Evolutionary conservation across 1,140 invertebrate species (phyloP).

Genomic region (Zaprionus davidi): DNA sequence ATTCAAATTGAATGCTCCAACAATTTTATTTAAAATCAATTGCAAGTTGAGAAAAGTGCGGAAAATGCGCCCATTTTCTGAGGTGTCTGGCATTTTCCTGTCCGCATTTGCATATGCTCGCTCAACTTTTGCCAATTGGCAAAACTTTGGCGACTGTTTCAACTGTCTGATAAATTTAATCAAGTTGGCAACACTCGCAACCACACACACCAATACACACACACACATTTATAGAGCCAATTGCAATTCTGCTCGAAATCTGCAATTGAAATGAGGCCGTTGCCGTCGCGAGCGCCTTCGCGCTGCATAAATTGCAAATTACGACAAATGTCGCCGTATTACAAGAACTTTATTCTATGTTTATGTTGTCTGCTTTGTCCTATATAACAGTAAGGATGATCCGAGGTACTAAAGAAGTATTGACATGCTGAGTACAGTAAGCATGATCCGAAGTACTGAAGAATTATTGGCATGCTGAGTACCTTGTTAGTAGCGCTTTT

Average conservation of each 20-base stretch:
- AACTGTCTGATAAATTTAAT: slow-evolving; percentile 58
- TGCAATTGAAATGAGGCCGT: slow-evolving; percentile 51
- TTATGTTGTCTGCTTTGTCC: slow-evolving; percentile 10
- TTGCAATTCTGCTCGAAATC: slow-evolving; percentile 58
- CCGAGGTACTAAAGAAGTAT: neutral
- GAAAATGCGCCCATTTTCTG: neutral
- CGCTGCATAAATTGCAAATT: slow-evolving; percentile 48
- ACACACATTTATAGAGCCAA: neutral
- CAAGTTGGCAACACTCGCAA: slow-evolving; percentile 32
- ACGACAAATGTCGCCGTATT: slow-evolving; percentile 24
- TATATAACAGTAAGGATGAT: neutral
- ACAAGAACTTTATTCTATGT: slow-evolving; percentile 17
- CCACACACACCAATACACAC: neutral
- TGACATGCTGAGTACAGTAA: neutral
- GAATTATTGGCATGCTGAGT: neutral
- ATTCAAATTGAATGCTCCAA: neutral
- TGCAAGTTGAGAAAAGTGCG: neutral
- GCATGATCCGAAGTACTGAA: neutral
- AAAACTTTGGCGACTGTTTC: slow-evolving; percentile 26
- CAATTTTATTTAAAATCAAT: neutral
- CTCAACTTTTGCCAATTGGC: slow-evolving; percentile 26
- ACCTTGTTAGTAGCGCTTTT: neutral
- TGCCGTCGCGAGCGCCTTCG: neutral
- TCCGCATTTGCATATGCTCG: slow-evolving; percentile 33
- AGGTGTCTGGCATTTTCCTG: slow-evolving; percentile 10